These are phyloP conservation scores for Lepetodrilus schrolli DNA, from an alignment of 2,888 invertebrate species.

Conservation along the genomic window DNA sequence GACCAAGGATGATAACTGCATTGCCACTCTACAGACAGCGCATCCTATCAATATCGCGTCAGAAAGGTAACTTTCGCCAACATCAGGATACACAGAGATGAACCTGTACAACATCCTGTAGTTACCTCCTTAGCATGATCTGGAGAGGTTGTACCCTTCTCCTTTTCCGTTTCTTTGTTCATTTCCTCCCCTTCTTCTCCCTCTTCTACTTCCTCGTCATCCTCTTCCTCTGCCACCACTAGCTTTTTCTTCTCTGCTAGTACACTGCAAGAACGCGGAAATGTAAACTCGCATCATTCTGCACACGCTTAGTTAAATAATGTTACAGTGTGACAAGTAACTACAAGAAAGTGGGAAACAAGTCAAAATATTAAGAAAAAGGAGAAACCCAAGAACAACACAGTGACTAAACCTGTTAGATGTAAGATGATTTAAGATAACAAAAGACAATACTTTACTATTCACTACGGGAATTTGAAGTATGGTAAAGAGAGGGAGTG, in stretches of 20 bases:
- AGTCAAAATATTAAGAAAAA: no score
- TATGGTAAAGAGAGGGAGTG: no score
- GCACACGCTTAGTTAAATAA: no score
- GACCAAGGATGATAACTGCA: background rate
- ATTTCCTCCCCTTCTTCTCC: background rate
- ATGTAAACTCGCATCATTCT: background rate
- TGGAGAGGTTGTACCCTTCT: constrained; percentile 3
- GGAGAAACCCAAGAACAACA: no score
- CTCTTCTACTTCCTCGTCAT: background rate
- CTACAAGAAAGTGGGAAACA: no score
- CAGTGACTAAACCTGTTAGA: no score
- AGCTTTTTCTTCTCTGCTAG: constrained; percentile 19
- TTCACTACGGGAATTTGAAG: no score
- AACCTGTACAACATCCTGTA: background rate
- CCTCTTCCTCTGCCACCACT: background rate
- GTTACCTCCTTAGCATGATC: constrained; percentile 3
- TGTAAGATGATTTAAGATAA: no score
- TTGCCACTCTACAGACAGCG: no score
- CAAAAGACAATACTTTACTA: no score
- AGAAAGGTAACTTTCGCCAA: background rate
- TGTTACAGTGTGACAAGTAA: no score
- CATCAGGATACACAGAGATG: background rate
- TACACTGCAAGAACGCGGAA: background rate
- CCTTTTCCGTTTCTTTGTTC: constrained; percentile 15
- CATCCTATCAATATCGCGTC: no score